Conservation (phyloP, 2,797 vertebrate genomes). For the Enteromius fasciolatus region DNA sequence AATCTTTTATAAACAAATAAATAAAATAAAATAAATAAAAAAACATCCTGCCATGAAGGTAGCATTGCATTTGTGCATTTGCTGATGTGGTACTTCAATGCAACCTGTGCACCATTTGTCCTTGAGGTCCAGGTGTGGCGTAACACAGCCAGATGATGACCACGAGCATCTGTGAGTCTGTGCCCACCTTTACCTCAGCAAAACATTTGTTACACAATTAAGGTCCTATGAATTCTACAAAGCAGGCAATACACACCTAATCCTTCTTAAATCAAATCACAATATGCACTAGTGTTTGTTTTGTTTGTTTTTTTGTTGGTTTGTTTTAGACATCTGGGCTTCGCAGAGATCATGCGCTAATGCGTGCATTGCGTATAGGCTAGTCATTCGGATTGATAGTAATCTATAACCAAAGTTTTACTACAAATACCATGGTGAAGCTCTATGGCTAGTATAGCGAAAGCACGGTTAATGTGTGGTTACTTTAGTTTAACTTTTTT, state of each 20-base stretch:
- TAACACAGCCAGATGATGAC: not conserved
- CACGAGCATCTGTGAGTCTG: not conserved
- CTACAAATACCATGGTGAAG: no score
- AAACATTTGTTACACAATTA: slow-evolving; percentile 3
- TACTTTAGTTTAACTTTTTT: no score
- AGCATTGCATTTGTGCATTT: not conserved
- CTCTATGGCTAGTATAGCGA: no score
- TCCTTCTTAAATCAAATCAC: not conserved
- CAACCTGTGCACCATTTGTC: slow-evolving; percentile 9
- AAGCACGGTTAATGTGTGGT: no score
- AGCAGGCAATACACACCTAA: not conserved
- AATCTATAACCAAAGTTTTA: no score
- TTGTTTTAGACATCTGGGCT: no score
- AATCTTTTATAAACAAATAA: no score
- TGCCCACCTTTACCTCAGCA: not conserved
- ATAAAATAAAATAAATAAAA: no score
- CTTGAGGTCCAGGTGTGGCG: slow-evolving; percentile 28
- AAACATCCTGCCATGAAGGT: not conserved
- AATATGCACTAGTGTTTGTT: not conserved
- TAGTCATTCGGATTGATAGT: no score
- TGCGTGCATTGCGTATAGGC: no score
- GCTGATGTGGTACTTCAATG: not conserved
- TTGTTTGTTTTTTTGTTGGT: no score
- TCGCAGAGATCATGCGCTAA: no score
- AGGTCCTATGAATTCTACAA: not conserved